Evolutionary conservation across 2,113 vertebrate species (phyloP).

Genomic region (Mixornis gularis): DNA sequence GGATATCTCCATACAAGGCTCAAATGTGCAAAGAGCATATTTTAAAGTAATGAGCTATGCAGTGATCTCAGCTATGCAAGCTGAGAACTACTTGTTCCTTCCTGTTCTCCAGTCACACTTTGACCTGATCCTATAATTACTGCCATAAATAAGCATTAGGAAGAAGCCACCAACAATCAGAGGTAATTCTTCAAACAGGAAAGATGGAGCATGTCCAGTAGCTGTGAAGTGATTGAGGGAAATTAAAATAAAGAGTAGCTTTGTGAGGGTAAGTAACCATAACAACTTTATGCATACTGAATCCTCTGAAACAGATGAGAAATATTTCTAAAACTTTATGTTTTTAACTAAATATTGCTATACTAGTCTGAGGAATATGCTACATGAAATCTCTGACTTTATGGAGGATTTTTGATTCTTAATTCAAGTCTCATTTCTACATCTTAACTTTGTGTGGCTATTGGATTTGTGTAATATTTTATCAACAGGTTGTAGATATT

Average conservation of each 20-base stretch:
- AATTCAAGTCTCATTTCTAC: neutral
- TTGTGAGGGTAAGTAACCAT: neutral
- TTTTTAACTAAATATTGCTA: neutral
- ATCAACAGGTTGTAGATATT: neutral
- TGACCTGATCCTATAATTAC: neutral
- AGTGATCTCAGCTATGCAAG: neutral
- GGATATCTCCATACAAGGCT: neutral
- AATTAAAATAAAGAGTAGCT: neutral
- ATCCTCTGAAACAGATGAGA: neutral
- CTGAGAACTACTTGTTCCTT: neutral
- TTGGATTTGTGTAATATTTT: neutral
- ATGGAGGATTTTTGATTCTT: neutral
- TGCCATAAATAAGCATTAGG: neutral
- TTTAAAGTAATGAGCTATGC: neutral
- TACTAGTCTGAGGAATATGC: neutral
- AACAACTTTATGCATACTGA: neutral
- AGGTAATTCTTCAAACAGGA: neutral
- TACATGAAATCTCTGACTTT: neutral
- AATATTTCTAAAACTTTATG: neutral
- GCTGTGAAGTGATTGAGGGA: neutral
- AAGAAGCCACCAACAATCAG: neutral
- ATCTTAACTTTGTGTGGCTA: neutral
- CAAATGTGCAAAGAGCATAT: neutral
- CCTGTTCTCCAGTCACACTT: neutral
- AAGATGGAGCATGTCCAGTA: neutral